A percentile compares a stretch with the other conserved stretches of the same genome.
phyloP scores from a whole-genome alignment of 2,113 vertebrate genomes.

The Campylomormyrus tamandua region DNA sequence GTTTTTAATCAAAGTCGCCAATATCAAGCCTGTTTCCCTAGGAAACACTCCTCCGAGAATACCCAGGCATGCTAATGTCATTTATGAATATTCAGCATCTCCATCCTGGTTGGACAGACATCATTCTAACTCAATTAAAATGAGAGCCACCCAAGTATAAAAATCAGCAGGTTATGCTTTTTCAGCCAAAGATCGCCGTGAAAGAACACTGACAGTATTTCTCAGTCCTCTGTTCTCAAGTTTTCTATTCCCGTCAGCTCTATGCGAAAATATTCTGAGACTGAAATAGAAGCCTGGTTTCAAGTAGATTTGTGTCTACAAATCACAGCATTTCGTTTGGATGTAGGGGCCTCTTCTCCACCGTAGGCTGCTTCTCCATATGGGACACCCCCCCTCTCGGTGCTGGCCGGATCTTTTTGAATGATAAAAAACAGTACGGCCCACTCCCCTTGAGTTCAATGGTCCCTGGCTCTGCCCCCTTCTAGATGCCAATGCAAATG shows the following conservation, averaged over 20 bases:
- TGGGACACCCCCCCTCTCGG: neutral
- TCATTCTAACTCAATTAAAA: neutral
- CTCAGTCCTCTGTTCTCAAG: neutral
- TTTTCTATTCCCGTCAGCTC: neutral
- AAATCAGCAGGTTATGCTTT: neutral
- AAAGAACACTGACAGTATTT: neutral
- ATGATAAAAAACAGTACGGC: neutral
- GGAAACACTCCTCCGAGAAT: neutral
- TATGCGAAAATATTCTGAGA: neutral
- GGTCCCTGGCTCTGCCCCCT: neutral
- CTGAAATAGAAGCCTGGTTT: neutral
- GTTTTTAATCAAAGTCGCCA: neutral
- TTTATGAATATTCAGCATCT: neutral
- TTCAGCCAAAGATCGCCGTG: neutral
- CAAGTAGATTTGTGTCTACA: neutral
- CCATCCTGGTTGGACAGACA: neutral
- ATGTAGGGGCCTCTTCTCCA: neutral
- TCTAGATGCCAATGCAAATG: neutral
- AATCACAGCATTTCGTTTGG: neutral
- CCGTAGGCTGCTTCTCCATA: neutral
- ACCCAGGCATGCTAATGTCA: neutral
- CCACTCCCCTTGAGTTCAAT: neutral
- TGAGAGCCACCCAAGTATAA: neutral
- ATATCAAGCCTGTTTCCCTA: neutral
- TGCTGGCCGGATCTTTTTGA: neutral